Base-by-base conservation (phyloP, 2,888 invertebrate genomes). In the Smittia aterrima region DNA sequence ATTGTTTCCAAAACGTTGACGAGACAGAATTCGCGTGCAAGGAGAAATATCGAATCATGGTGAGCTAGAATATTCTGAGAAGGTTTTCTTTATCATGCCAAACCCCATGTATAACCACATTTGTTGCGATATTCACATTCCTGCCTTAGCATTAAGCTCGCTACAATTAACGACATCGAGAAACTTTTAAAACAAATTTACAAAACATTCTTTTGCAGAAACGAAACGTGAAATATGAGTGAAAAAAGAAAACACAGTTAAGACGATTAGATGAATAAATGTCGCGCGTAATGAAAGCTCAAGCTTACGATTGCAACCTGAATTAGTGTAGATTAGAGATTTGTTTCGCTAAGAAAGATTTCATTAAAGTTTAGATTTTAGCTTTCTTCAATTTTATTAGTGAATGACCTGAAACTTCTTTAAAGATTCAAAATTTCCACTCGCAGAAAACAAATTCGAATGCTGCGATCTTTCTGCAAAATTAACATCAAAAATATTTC, bases 1-100 rank as follows among this genome's bases (percentile, higher is more conserved):
- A 92, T 79, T 92, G 92, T 79, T 92, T 90, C 83, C 88, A 90
- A 80, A 90, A 92, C 80, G 88, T 92, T 18, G 92, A 92, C 81
- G 92, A 92, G 82, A 87, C 89, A 24, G 89, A 90, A 77, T 92
- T 88, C 80, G 92, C 92, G 1, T 92, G 92, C 83, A 90, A 91
- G 81, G 92, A 92, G 81, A 92, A 92, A 80, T 88, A 89, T 80
- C 85, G 91, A 80, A 91, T 92, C 79, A 90, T 91, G 91, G 91
- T 91, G 82, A 47, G 47, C 32, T 6, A 32, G 32, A 6, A 6
- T 87, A 85, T 47, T 13, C n/a, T 47, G 18, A 47, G 18, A 38
- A 38, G 6, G 6, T 7, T 38, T 38, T 47, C 7, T 13, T 3
- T 2, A 4, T 47, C 9, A 32, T 32, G 32, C 32, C n/a, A 32